Conservation (phyloP, 2,888 invertebrate species). For the Orthosia gracilis region DNA sequence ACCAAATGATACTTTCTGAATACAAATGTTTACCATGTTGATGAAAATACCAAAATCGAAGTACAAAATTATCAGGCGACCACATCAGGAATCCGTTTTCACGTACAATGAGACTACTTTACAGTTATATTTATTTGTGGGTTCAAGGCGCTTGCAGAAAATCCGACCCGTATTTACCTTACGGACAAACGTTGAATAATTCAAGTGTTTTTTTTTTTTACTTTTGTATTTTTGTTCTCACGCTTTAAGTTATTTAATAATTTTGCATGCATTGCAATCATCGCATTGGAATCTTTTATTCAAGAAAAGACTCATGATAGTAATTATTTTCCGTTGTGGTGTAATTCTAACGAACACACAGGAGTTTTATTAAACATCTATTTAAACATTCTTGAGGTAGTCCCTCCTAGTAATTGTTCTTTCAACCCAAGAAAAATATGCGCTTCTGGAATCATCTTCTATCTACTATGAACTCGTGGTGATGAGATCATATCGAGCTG, state of each 20-base stretch:
- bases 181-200: background rate
- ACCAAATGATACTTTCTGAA: too few species aligned
- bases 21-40: too few species aligned
- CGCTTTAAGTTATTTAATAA: too few species aligned
- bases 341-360: too few species aligned
- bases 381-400: background rate
- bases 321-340: too few species aligned
- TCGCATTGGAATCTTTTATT: slow-evolving; percentile 3
- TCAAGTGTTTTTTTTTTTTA: background rate
- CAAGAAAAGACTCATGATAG: background rate
- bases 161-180: background rate
- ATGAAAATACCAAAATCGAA: too few species aligned
- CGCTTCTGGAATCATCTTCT: too few species aligned
- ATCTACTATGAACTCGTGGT: too few species aligned
- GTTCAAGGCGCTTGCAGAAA: background rate
- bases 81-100: background rate
- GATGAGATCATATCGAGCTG: too few species aligned
- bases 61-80: too few species aligned
- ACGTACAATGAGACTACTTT: background rate
- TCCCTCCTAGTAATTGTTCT: too few species aligned
- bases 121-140: background rate
- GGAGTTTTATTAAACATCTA: background rate
- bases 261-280: background rate
- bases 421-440: too few species aligned
- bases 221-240: background rate